Conservation (phyloP, 2,113 vertebrate genomes). For the Thamnophis sirtalis region DNA sequence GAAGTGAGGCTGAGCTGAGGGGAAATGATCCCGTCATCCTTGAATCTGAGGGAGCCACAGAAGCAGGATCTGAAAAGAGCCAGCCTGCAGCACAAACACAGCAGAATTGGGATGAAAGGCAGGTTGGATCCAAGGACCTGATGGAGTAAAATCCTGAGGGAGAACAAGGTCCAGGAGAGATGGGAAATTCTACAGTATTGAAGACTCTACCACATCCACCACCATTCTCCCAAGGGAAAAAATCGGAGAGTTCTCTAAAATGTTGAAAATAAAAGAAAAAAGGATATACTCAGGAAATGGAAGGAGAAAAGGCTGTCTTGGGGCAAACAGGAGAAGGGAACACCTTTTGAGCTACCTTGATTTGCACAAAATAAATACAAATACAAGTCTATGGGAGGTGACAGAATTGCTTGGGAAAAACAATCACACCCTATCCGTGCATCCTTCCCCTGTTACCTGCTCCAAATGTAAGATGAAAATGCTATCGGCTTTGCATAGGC, state of each 20-base stretch:
- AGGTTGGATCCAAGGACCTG: neutral
- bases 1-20: neutral
- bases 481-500: neutral
- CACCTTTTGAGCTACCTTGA: neutral
- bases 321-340: neutral
- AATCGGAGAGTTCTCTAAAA: neutral
- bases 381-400: no score
- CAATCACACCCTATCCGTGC: neutral
- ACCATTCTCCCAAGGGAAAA: neutral
- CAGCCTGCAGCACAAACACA: neutral
- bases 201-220: neutral
- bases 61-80: neutral
- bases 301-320: neutral
- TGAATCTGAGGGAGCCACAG: neutral
- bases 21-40: neutral
- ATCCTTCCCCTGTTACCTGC: neutral
- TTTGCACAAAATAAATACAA: neutral
- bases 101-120: neutral
- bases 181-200: neutral
- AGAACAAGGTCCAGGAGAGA: neutral
- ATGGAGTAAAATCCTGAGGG: neutral
- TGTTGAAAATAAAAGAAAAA: neutral
- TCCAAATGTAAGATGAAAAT: neutral
- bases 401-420: neutral
- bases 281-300: neutral